These are phyloP conservation scores for Aphaenogaster ashmeadi DNA, from an alignment of 1,140 invertebrate species.

Conservation along the genomic window DNA sequence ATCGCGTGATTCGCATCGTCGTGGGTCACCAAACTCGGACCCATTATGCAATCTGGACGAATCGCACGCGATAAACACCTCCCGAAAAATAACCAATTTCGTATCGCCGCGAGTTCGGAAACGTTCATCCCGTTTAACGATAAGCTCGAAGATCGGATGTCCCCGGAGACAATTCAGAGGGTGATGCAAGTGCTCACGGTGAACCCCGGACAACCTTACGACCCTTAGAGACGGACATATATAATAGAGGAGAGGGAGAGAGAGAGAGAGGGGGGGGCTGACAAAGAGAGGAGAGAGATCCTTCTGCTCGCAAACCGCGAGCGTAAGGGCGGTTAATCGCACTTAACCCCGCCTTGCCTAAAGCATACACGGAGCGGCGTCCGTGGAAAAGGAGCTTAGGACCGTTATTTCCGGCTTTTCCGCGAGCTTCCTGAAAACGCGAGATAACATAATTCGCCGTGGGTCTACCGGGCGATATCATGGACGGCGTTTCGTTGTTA, in stretches of 20 bases:
- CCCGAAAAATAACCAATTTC: background rate
- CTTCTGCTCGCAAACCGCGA: slow-evolving; percentile 36
- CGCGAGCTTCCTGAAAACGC: slow-evolving; percentile 46
- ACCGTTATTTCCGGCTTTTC: slow-evolving; percentile 59
- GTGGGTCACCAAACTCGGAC: background rate
- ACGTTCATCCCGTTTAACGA: background rate
- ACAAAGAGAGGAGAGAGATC: background rate
- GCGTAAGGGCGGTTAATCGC: slow-evolving; percentile 69
- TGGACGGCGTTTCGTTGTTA: slow-evolving; percentile 31
- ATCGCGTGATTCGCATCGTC: slow-evolving; percentile 41
- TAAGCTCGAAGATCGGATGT: slow-evolving; percentile 43
- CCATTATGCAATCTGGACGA: background rate
- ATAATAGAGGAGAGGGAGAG: background rate
- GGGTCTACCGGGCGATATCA: slow-evolving; percentile 23
- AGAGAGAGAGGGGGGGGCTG: background rate
- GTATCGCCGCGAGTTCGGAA: background rate
- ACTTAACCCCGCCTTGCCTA: slow-evolving; percentile 34
- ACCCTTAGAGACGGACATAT: background rate
- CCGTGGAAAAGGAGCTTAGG: slow-evolving; percentile 39
- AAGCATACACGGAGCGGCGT: background rate
- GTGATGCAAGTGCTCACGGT: slow-evolving; percentile 22
- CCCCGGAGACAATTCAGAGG: slow-evolving; percentile 54
- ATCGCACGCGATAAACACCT: background rate
- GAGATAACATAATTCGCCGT: slow-evolving; percentile 59
- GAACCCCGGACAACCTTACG: slow-evolving; percentile 31